phyloP scores from a whole-genome alignment of 2,888 invertebrate genomes.

The Lomographa bimaculata region DNA sequence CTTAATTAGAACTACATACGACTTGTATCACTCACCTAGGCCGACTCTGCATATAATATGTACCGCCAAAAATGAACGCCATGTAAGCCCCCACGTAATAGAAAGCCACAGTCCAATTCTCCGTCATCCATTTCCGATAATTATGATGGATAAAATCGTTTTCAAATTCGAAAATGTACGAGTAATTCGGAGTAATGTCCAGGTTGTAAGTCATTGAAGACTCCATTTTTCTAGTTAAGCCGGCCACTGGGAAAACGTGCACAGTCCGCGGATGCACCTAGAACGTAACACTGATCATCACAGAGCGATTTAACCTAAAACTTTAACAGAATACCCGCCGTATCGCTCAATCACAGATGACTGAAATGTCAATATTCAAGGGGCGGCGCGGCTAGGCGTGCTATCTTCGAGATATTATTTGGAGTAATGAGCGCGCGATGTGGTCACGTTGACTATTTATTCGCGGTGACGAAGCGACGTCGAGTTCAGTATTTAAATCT shows the following conservation, averaged over 20 bases:
- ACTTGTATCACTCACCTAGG: slow-evolving; percentile 89
- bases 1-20: no score
- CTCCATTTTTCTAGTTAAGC: slow-evolving; percentile 58
- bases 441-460: slow-evolving; percentile 67
- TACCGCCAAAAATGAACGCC: slow-evolving; percentile 96
- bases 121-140: slow-evolving; percentile 96
- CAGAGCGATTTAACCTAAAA: slow-evolving; percentile 75
- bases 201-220: slow-evolving; percentile 76
- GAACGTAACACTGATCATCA: slow-evolving; percentile 68
- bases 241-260: slow-evolving; percentile 47
- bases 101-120: slow-evolving; percentile 97
- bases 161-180: slow-evolving; percentile 97
- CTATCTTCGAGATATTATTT: slow-evolving; percentile 54
- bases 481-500: slow-evolving; percentile 53
- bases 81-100: slow-evolving; percentile 95
- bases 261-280: slow-evolving; percentile 43
- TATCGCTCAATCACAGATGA: slow-evolving; percentile 77
- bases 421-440: slow-evolving; percentile 61
- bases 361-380: slow-evolving; percentile 62
- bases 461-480: slow-evolving; percentile 64
- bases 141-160: slow-evolving; percentile 95
- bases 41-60: slow-evolving; percentile 96
- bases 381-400: slow-evolving; percentile 58
- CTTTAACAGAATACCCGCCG: slow-evolving; percentile 58
- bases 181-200: slow-evolving; percentile 92